phyloP scores from a whole-genome alignment of 1,140 invertebrate genomes.

The Mamestra configurata region DNA sequence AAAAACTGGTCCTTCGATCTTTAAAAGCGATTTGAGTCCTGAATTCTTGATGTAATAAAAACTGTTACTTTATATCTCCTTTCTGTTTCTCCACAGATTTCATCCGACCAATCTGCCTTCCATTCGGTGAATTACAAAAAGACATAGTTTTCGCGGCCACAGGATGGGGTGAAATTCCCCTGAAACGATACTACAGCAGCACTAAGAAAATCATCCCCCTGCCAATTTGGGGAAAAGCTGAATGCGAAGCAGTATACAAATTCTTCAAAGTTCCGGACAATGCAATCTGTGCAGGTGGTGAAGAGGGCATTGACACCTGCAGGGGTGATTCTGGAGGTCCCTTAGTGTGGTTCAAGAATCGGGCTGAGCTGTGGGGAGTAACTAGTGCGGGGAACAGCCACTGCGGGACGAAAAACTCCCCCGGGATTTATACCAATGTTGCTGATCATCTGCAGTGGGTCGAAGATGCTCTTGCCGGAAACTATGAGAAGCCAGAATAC shows the following conservation, averaged over 20 bases:
- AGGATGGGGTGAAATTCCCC: constrained; percentile 89
- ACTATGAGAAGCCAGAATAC: neutral
- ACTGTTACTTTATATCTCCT: neutral
- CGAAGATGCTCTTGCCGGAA: neutral
- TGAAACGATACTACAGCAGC: constrained; percentile 68
- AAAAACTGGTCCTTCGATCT: neutral
- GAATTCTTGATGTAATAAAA: too few relatives aligned
- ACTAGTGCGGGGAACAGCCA: constrained; percentile 88
- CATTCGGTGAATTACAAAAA: constrained; percentile 40
- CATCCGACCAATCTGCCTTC: constrained; percentile 68
- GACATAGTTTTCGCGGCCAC: constrained; percentile 87
- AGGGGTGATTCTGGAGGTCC: constrained; percentile 73
- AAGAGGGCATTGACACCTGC: constrained; percentile 63
- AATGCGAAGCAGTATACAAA: constrained; percentile 81
- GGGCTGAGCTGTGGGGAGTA: constrained; percentile 81
- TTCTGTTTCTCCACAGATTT: constrained; percentile 62
- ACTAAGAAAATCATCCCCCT: constrained; percentile 62
- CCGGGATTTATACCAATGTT: constrained; percentile 89
- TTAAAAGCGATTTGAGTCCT: neutral
- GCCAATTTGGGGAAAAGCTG: constrained; percentile 70
- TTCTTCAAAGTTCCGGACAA: constrained; percentile 46
- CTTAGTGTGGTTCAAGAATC: constrained; percentile 54
- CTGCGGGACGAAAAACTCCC: constrained; percentile 86
- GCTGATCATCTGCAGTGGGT: constrained; percentile 57
- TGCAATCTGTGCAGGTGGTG: constrained; percentile 67